These are phyloP conservation scores for Borostomias antarcticus DNA, from an alignment of 2,797 vertebrate species.

Conservation along the genomic window DNA sequence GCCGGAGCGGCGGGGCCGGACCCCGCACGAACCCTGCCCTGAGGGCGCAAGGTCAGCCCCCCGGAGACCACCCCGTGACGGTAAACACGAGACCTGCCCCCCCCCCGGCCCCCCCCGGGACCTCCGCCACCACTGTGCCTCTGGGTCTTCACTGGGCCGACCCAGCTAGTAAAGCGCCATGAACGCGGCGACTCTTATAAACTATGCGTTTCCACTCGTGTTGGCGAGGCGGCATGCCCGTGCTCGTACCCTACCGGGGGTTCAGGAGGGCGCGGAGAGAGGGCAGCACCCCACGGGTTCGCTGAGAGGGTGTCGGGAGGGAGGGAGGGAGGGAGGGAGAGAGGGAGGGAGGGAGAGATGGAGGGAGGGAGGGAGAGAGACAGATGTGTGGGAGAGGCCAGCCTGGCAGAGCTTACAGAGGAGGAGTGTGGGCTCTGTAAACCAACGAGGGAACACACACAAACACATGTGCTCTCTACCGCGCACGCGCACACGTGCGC, in stretches of 20 bases:
- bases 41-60: conserved; percentile 8
- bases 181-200: conserved; percentile 36
- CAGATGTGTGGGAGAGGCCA: conserved; percentile 56
- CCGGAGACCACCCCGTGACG: conserved; percentile 15
- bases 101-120: neutral
- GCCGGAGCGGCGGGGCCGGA: conserved; percentile 34
- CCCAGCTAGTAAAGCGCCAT: conserved; percentile 16
- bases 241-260: too few relatives aligned
- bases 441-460: conserved; percentile 57
- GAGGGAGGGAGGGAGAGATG: conserved; percentile 31
- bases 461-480: conserved; percentile 53
- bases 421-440: conserved; percentile 57
- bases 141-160: conserved; percentile 36
- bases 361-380: conserved; percentile 27
- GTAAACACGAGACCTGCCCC: conserved; percentile 23
- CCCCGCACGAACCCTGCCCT: conserved; percentile 46
- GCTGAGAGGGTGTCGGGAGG: too few relatives aligned
- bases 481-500: conserved; percentile 25
- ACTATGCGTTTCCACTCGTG: conserved; percentile 35
- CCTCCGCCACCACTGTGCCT: conserved; percentile 16
- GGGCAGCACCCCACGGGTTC: too few relatives aligned
- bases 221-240: conserved; percentile 19
- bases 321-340: conserved; percentile 26
- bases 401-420: conserved; percentile 51
- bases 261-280: too few relatives aligned